Evolutionary conservation across 2,797 vertebrate genomes (phyloP).

Genomic region (Sebastes itinus): DNA sequence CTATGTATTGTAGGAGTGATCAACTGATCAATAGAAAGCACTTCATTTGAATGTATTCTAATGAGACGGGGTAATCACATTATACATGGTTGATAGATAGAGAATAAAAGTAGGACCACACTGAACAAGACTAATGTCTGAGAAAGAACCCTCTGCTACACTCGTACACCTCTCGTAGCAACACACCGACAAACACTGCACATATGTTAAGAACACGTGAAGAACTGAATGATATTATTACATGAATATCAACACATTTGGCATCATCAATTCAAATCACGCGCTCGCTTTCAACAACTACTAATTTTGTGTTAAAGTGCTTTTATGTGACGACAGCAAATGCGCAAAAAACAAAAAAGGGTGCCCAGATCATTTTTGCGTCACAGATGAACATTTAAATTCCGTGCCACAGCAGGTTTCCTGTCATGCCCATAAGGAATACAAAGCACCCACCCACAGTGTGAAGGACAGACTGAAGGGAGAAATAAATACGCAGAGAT

Average conservation of each 20-base stretch:
- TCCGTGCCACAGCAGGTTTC: not conserved
- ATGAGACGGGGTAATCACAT: too few species aligned
- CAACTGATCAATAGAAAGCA: not conserved
- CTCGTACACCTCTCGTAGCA: too few species aligned
- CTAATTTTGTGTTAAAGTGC: not conserved
- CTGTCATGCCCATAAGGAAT: not conserved
- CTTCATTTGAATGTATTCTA: too few species aligned
- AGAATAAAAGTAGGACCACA: too few species aligned
- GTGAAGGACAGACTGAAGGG: not conserved
- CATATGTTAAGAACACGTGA: not conserved
- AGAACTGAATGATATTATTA: not conserved
- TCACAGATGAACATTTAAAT: not conserved
- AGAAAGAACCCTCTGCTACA: too few species aligned
- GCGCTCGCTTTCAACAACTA: not conserved
- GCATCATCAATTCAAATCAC: not conserved
- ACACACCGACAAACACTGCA: not conserved
- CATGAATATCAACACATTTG: not conserved
- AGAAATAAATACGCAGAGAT: not conserved
- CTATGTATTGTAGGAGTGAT: not conserved
- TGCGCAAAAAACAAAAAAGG: not conserved
- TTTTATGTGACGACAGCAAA: not conserved
- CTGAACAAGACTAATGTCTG: too few species aligned
- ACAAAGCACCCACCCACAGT: not conserved
- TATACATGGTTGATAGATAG: too few species aligned
- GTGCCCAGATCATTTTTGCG: not conserved